phyloP scores from a whole-genome alignment of 2,797 vertebrate genomes.

The Enteromius afrohamiltoni region DNA sequence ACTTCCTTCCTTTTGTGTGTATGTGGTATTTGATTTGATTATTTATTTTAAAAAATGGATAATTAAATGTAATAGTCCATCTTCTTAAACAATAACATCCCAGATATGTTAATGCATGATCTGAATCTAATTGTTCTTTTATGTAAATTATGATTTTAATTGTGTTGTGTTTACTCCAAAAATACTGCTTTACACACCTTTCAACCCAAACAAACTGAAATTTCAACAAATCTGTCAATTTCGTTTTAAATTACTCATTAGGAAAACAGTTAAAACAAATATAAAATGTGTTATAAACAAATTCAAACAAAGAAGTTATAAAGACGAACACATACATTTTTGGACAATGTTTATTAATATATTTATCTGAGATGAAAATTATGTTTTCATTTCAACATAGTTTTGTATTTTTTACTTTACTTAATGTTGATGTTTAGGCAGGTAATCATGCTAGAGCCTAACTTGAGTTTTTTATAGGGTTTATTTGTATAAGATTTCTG shows the following conservation, averaged over 20 bases:
- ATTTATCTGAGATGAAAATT: not conserved
- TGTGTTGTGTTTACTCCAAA: not conserved
- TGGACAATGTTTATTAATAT: constrained; percentile 4
- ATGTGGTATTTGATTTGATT: not conserved
- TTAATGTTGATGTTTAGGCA: not conserved
- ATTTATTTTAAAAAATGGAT: not conserved
- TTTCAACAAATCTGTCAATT: not conserved
- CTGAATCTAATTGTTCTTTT: not conserved
- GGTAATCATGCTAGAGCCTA: not conserved
- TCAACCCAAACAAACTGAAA: not conserved
- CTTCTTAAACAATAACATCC: not conserved
- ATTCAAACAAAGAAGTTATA: not conserved
- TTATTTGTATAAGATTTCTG: constrained; percentile 26
- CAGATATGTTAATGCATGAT: not conserved
- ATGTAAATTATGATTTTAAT: not conserved
- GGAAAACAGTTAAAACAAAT: not conserved
- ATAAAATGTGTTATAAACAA: not conserved
- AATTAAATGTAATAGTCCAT: not conserved
- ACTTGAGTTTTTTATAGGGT: constrained; percentile 5
- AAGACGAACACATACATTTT: constrained; percentile 19
- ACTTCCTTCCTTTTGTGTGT: not conserved
- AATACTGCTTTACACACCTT: not conserved
- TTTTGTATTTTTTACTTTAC: not conserved
- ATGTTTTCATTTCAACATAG: not conserved
- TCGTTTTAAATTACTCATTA: not conserved